phyloP scores from a whole-genome alignment of 2,797 vertebrate species.

The Petrocephalus schoutedeni region DNA sequence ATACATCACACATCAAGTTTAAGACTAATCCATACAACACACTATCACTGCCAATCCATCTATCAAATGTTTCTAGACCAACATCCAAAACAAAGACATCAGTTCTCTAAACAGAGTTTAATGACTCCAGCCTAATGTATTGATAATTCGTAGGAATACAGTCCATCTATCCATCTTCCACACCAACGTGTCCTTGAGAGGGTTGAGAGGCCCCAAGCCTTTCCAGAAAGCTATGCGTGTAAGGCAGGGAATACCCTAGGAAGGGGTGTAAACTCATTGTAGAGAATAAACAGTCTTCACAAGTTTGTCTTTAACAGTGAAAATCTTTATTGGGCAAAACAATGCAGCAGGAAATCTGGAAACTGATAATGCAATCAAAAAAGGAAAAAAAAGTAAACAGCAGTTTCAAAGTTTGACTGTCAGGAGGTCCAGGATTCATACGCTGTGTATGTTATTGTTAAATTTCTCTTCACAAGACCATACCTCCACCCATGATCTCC shows the following conservation, averaged over 20 bases:
- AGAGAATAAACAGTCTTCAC: neutral
- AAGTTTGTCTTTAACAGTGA: neutral
- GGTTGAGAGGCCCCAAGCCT: neutral
- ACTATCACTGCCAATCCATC: neutral
- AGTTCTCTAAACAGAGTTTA: neutral
- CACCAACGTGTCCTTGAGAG: neutral
- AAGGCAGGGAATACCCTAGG: neutral
- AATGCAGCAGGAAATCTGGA: neutral
- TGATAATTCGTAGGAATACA: neutral
- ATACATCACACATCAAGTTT: too few species aligned
- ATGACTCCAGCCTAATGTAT: neutral
- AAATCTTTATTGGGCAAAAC: constrained; percentile 9
- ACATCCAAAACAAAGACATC: neutral
- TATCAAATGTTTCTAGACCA: neutral
- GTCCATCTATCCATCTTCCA: neutral
- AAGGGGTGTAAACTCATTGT: neutral
- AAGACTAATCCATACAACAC: neutral
- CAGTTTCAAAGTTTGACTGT: constrained; percentile 4
- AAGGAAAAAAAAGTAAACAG: neutral
- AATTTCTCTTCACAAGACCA: constrained; percentile 70
- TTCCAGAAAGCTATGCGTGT: neutral
- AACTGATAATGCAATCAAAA: neutral
- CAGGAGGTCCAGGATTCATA: neutral
- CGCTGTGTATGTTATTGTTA: neutral
- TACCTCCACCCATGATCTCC: constrained; percentile 89